Evolutionary conservation across 2,888 invertebrate species (phyloP).

Genomic region (Eumerus sabulonum): DNA sequence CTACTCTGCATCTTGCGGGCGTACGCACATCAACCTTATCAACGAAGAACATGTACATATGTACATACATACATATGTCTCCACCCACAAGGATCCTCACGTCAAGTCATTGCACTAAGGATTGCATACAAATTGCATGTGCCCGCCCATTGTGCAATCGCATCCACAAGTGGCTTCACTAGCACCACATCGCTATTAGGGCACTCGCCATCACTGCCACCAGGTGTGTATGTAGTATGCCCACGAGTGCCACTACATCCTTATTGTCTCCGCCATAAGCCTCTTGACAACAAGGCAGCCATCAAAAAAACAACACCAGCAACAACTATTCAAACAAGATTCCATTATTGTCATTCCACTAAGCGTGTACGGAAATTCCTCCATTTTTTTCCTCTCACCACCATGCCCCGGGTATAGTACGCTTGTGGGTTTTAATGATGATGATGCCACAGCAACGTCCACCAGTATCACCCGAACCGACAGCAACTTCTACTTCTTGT

Average conservation of each 20-base stretch:
- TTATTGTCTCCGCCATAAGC: constrained; percentile 10
- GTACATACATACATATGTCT: constrained; percentile 18
- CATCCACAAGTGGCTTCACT: constrained; percentile 59
- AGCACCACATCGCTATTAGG: constrained; percentile 47
- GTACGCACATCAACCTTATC: constrained; percentile 52
- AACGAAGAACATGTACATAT: constrained; percentile 20
- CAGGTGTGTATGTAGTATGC: constrained; percentile 35
- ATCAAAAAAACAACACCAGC: too few relatives aligned
- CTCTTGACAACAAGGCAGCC: constrained; percentile 33
- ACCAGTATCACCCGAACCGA: constrained; percentile 7
- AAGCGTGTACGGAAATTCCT: constrained; percentile 17
- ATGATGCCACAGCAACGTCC: constrained; percentile 31
- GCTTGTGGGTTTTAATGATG: constrained; percentile 62
- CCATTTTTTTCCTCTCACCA: constrained; percentile 5
- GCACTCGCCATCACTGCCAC: constrained; percentile 3
- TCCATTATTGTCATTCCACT: constrained; percentile 53
- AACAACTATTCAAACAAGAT: constrained; percentile 47
- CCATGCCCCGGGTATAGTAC: too few relatives aligned
- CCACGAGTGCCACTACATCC: constrained; percentile 24
- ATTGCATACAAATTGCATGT: constrained; percentile 62
- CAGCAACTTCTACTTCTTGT: constrained; percentile 36
- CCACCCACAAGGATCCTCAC: constrained; percentile 45
- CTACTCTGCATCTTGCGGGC: constrained; percentile 17
- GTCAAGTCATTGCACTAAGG: constrained; percentile 50
- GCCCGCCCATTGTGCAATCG: constrained; percentile 50